Percentiles rank a stretch among this genome's conserved stretches.
Conservation (phyloP, 2,797 vertebrate genomes). For the Pseudochaenichthys georgianus region DNA sequence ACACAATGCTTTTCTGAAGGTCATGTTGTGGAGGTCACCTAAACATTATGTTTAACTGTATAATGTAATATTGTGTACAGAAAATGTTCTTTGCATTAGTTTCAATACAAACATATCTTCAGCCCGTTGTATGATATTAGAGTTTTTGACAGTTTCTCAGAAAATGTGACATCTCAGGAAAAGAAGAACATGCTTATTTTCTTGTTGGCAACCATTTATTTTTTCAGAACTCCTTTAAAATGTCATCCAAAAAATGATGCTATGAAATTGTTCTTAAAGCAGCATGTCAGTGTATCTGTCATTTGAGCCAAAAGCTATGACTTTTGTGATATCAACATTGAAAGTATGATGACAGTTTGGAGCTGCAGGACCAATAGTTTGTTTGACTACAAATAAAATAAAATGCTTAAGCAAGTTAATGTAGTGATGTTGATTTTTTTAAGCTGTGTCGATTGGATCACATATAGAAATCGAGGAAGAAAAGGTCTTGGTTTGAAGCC, state of each 20-base stretch:
- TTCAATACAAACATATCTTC: background rate
- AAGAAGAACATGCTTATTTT: background rate
- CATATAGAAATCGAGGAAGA: slow-evolving; percentile 47
- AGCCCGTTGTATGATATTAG: background rate
- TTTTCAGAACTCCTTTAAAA: slow-evolving; percentile 11
- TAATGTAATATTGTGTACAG: background rate
- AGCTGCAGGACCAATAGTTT: background rate
- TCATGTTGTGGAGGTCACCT: background rate
- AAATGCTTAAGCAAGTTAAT: slow-evolving; percentile 57
- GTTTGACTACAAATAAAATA: too few species aligned
- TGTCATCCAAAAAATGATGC: background rate
- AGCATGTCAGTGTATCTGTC: background rate
- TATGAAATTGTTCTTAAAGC: background rate
- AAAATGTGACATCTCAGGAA: slow-evolving; percentile 1
- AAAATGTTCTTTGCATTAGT: background rate
- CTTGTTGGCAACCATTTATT: background rate
- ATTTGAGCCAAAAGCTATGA: background rate
- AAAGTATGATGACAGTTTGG: background rate
- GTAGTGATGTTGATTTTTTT: slow-evolving; percentile 61
- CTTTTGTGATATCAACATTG: slow-evolving; percentile 5
- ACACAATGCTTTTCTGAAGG: slow-evolving; percentile 19
- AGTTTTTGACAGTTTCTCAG: background rate
- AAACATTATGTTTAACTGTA: background rate
- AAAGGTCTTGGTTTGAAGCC: slow-evolving; percentile 29
- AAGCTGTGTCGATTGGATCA: slow-evolving; percentile 66